phyloP scores from a whole-genome alignment of 2,888 invertebrate species.

The Mesochorus sp. region DNA sequence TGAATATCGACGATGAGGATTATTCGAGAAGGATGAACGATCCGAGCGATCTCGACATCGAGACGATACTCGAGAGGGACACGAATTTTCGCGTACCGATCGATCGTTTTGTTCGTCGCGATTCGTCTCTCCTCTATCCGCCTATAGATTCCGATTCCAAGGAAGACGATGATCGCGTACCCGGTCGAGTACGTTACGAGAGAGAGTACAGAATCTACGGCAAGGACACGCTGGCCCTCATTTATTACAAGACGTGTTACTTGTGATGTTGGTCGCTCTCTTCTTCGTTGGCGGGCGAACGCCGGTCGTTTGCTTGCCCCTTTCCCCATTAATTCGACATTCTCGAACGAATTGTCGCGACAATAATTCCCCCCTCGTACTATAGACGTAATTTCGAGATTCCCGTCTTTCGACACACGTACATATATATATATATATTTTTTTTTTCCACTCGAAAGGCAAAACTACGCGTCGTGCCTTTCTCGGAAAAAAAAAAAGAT shows the following conservation, averaged over 20 bases:
- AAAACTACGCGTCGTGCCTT: constrained; percentile 79
- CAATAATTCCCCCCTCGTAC: too few species aligned
- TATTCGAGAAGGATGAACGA: constrained; percentile 78
- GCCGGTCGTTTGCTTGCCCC: constrained; percentile 45
- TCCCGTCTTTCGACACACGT: constrained; percentile 30
- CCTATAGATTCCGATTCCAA: too few species aligned
- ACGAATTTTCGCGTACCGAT: constrained; percentile 65
- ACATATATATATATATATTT: constrained; percentile 29
- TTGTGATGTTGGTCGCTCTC: constrained; percentile 76
- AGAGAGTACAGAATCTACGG: constrained; percentile 80
- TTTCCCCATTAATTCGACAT: too few species aligned
- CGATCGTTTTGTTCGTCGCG: too few species aligned
- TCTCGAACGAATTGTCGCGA: constrained; percentile 36
- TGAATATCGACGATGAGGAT: constrained; percentile 63
- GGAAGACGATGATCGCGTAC: constrained; percentile 69
- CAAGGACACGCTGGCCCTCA: constrained; percentile 80
- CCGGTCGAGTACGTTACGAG: constrained; percentile 80
- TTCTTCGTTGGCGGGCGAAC: too few species aligned
- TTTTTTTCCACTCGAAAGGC: constrained; percentile 66
- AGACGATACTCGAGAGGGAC: constrained; percentile 74
- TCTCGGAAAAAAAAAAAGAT: constrained; percentile 61
- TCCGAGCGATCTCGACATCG: constrained; percentile 77
- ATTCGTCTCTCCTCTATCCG: constrained; percentile 61
- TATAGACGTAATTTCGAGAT: too few species aligned
- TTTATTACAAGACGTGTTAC: constrained; percentile 81